Evolutionary conservation across 2,113 vertebrate species (phyloP), one percentile per base, ranked within the genome.

Genomic region (Reinhardtius hippoglossoides): DNA sequence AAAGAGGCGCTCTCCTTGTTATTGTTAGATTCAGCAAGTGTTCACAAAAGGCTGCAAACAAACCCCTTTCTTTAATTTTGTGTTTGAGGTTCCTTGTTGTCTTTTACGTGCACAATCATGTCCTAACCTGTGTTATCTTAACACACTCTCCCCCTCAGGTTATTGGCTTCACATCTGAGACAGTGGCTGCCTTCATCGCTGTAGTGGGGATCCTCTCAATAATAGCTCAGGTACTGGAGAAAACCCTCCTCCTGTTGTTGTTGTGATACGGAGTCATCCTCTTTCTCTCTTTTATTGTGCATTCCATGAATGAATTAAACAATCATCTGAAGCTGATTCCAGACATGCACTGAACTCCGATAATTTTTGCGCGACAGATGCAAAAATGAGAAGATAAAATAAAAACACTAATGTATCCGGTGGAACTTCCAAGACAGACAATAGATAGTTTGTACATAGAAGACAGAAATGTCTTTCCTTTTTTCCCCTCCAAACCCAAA

Each of bases 121-220:
- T 85, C 23, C 67, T 76, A 54, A 87, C 84, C 44, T 63, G 68
- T 48, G 6, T 52, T 54, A 14, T 77, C 24, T 62, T 13, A 63
- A 69, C 20, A 14, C 26, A 54, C 0, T 75, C 72, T 31, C 76
- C 15, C 91, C 83, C 59, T 48, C 91, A 98, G 96, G 95, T 97
- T 79, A 96, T 97, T 78, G 86, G 96, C 56, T 97, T 98, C 85
- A 92, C 95, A 40, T 95, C 96, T 0, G 96, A 96, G 92, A 96
- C 95, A 0, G 96, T 97, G 74, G 96, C 96, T 78, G 96, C 95
- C 35, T 97, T 97, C 72, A 98, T 97, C 0, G 96, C 95, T 1
- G 96, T 97, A 0, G 94, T 97, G 86, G 96, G 96, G 77, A 96
- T 97, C 82, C 96, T 98, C 50, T 97, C 96, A 26, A 97, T 97